Base-by-base conservation (phyloP, 2,888 invertebrate species). In the Tetrapedia diversipes region DNA sequence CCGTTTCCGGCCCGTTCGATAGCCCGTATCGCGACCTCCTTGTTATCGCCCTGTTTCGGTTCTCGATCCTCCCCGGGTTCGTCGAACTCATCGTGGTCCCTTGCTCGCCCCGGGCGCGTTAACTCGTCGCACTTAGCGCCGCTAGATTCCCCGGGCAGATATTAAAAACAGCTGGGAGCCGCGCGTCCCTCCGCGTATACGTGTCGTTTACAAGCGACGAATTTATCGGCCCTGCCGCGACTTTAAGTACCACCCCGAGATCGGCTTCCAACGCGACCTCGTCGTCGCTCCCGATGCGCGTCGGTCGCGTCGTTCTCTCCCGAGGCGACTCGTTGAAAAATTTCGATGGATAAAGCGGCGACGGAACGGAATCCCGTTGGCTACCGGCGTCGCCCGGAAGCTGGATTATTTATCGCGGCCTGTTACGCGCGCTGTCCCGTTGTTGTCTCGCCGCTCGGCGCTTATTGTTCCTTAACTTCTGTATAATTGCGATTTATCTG, bases 161-260 rank as follows among this genome's bases (percentile, higher is more conserved):
- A 86, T 86, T 86, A 86, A 86, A 86, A 86, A 86, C 86, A 86
- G 81, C 86, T 86, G 83, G 79, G 79, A 45, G 74, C 64, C 53
- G 63, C 56, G 49, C 65, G 57, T 74, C 49, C 68, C 64, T 53
- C 29, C 47, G 39, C 51, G 74, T 59, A 59, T 73, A 72, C 79
- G 75, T 80, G 82, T 84, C 83, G 77, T 81, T 83, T 79, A 75
- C 82, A 76, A 79, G 70, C 80, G 77, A 79, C 84, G 81, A 84
- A 84, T 84, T 84, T 84, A 84, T 84, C 81, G 85, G 57, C 70
- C 60, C 51, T 59, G 63, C 68, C 56, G 65, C 60, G 81, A 82
- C 72, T 83, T 84, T 84, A 84, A 84, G 79, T 79, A 70, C 74
- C 79, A 56, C 59, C 84, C 68, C 53, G 60, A 24, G 63, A n/a